A percentile compares a stretch with the other conserved stretches of the same genome.
These are phyloP conservation scores for Drosophila paracracens DNA, from an alignment of 2,888 invertebrate species.

Conservation along the genomic window DNA sequence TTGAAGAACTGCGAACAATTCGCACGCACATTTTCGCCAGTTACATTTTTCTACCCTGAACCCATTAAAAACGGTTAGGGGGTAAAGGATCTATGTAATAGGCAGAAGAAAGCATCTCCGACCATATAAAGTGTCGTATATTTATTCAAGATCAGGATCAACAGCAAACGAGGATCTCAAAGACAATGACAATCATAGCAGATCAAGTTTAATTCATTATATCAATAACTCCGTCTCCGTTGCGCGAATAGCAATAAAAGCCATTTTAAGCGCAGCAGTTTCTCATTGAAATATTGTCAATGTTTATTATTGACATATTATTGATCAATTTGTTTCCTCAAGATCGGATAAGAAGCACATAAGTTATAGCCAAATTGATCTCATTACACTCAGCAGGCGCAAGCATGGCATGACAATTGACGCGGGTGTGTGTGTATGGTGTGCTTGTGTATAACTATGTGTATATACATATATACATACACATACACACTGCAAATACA, in stretches of 20 bases:
- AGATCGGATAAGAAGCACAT: neutral
- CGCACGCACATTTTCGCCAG: conserved; percentile 70
- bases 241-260: neutral
- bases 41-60: neutral
- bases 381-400: neutral
- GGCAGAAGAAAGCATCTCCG: neutral
- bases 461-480: neutral
- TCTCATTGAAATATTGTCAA: neutral
- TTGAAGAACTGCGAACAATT: conserved; percentile 67
- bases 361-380: neutral
- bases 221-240: neutral
- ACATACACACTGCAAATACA: neutral
- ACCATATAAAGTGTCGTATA: neutral
- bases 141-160: neutral
- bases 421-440: neutral
- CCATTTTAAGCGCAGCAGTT: neutral
- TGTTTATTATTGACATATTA: neutral
- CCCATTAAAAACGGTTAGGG: neutral
- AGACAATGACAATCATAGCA: neutral
- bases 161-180: neutral
- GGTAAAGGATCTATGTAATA: neutral
- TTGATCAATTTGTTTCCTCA: neutral
- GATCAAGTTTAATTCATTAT: neutral
- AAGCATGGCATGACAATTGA: neutral
- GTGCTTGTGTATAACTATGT: too few relatives aligned